Evolutionary conservation across 1,140 invertebrate species (phyloP), one percentile per base, ranked within the genome.

Genomic region (Lepidostoma basale): DNA sequence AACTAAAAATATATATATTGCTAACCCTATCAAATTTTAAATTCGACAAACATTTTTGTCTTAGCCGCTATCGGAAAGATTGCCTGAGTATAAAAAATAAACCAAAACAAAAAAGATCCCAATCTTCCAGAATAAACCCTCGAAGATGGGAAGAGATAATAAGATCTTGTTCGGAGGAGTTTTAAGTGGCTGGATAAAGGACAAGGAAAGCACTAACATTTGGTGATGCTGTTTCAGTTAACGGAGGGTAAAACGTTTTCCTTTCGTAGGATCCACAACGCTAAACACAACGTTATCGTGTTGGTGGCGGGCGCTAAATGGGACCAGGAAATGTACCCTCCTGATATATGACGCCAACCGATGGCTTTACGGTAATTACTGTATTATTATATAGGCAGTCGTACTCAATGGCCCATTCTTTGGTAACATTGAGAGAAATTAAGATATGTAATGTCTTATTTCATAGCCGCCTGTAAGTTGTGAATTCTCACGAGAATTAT

Each of bases 81-180:
- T n/a, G n/a, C n/a, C n/a, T n/a, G n/a, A n/a, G n/a, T n/a, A n/a
- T n/a, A n/a, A n/a, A n/a, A n/a, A n/a, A n/a, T n/a, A n/a, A n/a
- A n/a, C n/a, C n/a, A 49, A 23, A 25, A 9, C 8, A 23, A 22
- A 49, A 26, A 49, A 49, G 23, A 49, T 49, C 45, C 20, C 45
- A 49, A 49, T 49, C 33, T 36, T 36, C 45, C 45, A 22, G n/a
- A 49, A 49, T 49, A 49, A 49, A 49, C 45, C 45, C 25, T 49
- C 25, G 10, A 4, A 49, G 45, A 49, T 49, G 45, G 45, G 45
- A 26, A 23, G 22, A 49, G 45, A 49, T 25, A 49, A 49, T 49
- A 49, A 49, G 45, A 23, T 26, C 6, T 49, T 20, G 44, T 22
- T 22, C 45, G 22, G 45, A 23, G 45, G 45, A 49, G 23, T 49